A percentile compares a stretch with the other conserved stretches of the same genome.
phyloP scores from a whole-genome alignment of 1,140 invertebrate species.

The Trichogramma pretiosum region DNA sequence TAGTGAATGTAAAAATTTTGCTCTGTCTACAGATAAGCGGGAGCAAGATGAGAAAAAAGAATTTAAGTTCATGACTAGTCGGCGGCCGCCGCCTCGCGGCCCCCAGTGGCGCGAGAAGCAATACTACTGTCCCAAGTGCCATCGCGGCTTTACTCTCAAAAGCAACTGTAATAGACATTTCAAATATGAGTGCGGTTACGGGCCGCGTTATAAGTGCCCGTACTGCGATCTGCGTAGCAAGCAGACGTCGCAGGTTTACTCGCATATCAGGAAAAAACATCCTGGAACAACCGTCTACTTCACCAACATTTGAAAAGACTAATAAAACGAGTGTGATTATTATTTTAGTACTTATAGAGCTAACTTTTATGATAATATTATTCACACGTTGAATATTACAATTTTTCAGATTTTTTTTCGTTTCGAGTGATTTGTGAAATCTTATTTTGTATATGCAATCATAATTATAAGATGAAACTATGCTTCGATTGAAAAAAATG shows the following conservation, averaged over 20 bases:
- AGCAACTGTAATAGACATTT: slow-evolving; percentile 36
- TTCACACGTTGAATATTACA: no score
- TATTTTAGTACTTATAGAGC: no score
- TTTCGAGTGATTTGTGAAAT: no score
- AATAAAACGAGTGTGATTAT: background rate
- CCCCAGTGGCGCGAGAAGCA: slow-evolving; percentile 13
- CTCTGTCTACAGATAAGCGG: no score
- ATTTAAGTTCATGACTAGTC: no score
- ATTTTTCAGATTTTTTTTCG: no score
- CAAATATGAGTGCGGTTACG: slow-evolving; percentile 52
- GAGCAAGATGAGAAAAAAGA: no score
- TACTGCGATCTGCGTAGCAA: slow-evolving; percentile 34
- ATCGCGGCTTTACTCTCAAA: slow-evolving; percentile 35
- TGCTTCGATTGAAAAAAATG: no score
- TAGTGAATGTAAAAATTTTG: no score
- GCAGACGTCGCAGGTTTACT: slow-evolving; percentile 71
- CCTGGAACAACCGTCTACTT: slow-evolving; percentile 28
- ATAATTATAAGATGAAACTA: no score
- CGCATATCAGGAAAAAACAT: slow-evolving; percentile 52
- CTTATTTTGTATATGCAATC: no score
- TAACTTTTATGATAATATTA: no score
- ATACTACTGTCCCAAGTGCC: slow-evolving; percentile 37
- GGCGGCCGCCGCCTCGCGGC: background rate
- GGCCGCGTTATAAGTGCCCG: slow-evolving; percentile 46
- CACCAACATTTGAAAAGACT: slow-evolving; percentile 23